Conservation (phyloP, 2,888 invertebrate species). For the Chesias legatella region DNA sequence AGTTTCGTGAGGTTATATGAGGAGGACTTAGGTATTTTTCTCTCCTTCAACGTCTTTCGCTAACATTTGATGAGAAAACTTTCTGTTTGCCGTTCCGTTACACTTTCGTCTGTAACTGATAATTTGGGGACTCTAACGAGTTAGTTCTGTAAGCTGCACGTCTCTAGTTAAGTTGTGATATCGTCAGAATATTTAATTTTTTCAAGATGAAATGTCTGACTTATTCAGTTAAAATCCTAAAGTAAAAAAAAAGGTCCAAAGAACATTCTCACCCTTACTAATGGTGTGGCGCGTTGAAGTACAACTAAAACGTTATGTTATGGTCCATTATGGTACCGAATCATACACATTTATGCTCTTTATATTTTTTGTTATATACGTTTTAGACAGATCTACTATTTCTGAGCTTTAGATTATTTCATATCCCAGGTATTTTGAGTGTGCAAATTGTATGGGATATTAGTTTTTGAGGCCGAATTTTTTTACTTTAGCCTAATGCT, state of each 20-base stretch:
- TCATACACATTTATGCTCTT: not conserved
- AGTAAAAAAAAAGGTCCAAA: not conserved
- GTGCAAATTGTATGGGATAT: too few species aligned
- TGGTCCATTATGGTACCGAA: slow-evolving; percentile 11
- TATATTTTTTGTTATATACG: too few species aligned
- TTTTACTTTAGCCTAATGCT: not conserved
- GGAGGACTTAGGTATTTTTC: too few species aligned
- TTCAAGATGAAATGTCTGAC: not conserved
- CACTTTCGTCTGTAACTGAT: slow-evolving; percentile 7
- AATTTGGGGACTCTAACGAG: slow-evolving; percentile 11
- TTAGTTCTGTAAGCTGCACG: slow-evolving; percentile 3
- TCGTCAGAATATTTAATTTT: not conserved
- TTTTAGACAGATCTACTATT: too few species aligned
- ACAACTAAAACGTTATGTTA: slow-evolving; percentile 21
- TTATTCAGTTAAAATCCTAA: too few species aligned
- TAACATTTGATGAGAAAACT: slow-evolving; percentile 43
- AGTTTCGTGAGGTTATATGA: too few species aligned
- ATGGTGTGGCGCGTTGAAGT: slow-evolving; percentile 12
- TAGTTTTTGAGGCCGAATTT: too few species aligned
- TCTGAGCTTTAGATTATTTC: too few species aligned
- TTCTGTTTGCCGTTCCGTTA: slow-evolving; percentile 25
- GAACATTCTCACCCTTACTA: not conserved
- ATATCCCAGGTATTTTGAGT: too few species aligned
- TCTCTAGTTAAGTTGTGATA: not conserved
- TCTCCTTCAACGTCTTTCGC: slow-evolving; percentile 11